Conservation (phyloP, 1,140 invertebrate species). For the Listronotus oregonensis region DNA sequence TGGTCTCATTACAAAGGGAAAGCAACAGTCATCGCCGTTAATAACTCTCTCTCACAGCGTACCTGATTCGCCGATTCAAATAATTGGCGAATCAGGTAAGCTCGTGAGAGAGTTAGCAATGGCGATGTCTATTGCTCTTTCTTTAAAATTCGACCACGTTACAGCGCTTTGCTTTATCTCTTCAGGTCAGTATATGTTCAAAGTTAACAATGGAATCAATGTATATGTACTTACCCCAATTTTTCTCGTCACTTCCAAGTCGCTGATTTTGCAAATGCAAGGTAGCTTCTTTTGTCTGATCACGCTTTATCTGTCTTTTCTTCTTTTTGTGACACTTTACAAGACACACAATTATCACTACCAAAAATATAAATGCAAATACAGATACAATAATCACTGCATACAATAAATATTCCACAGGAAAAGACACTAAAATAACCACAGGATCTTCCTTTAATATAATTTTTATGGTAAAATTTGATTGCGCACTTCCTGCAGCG, state of each 20-base stretch:
- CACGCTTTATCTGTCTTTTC: conserved; percentile 41
- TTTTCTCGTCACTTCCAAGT: conserved; percentile 25
- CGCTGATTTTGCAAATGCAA: conserved; percentile 50
- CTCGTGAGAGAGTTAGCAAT: too few species aligned
- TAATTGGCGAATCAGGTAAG: too few species aligned
- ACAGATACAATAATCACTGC: conserved; percentile 65
- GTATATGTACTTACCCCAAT: conserved; percentile 34
- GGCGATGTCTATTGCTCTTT: too few species aligned
- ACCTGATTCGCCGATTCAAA: too few species aligned
- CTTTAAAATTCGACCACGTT: too few species aligned
- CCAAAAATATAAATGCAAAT: conserved; percentile 61
- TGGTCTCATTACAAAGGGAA: too few species aligned
- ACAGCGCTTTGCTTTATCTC: too few species aligned
- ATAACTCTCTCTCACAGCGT: too few species aligned
- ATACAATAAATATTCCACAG: conserved; percentile 70
- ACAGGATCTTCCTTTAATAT: conserved; percentile 73
- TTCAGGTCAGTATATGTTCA: too few species aligned
- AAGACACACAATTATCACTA: conserved; percentile 65
- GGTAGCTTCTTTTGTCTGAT: conserved; percentile 53
- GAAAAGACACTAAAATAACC: conserved; percentile 67
- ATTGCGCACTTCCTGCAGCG: conserved; percentile 72
- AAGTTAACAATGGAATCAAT: too few species aligned
- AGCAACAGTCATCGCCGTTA: too few species aligned
- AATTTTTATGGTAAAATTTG: conserved; percentile 78
- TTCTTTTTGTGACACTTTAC: conserved; percentile 63